Percentiles rank a stretch among this genome's conserved stretches.
These are phyloP conservation scores for Syngnathus acus DNA, from an alignment of 2,797 vertebrate species.

Conservation along the genomic window DNA sequence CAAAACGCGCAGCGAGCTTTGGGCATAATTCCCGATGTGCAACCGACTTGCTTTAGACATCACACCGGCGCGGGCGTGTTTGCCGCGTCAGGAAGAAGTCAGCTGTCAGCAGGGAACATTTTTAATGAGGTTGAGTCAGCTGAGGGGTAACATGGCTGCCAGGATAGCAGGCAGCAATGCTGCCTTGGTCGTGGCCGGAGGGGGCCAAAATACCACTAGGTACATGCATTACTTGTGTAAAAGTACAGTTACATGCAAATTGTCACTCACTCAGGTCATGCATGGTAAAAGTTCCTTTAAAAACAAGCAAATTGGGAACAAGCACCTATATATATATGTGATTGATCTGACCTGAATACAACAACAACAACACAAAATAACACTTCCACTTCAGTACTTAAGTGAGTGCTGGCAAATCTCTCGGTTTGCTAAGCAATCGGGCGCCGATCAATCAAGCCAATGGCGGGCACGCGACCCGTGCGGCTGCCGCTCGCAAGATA, in stretches of 20 bases:
- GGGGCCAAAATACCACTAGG: too few species aligned
- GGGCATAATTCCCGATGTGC: not conserved
- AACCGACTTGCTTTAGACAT: not conserved
- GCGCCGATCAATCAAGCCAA: constrained; percentile 21
- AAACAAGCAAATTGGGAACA: too few species aligned
- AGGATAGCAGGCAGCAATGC: not conserved
- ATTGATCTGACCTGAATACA: too few species aligned
- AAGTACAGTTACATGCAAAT: too few species aligned
- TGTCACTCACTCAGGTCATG: too few species aligned
- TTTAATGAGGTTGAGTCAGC: constrained; percentile 1
- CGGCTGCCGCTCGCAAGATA: constrained; percentile 19
- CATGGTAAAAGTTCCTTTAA: too few species aligned
- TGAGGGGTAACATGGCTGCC: not conserved
- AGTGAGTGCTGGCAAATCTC: constrained; percentile 30
- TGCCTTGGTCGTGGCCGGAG: not conserved
- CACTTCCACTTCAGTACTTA: constrained; percentile 24
- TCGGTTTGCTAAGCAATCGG: constrained; percentile 16
- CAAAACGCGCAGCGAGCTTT: too few species aligned
- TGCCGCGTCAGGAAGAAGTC: constrained; percentile 26
- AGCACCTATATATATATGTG: too few species aligned
- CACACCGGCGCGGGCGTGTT: constrained; percentile 12
- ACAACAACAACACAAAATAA: not conserved
- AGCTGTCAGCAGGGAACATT: constrained; percentile 1
- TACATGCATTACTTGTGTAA: too few species aligned
- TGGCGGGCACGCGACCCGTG: not conserved